A percentile compares a stretch with the other conserved stretches of the same genome.
These are phyloP conservation scores for Carterocephalus palaemon DNA, from an alignment of 2,888 invertebrate species.

Conservation along the genomic window DNA sequence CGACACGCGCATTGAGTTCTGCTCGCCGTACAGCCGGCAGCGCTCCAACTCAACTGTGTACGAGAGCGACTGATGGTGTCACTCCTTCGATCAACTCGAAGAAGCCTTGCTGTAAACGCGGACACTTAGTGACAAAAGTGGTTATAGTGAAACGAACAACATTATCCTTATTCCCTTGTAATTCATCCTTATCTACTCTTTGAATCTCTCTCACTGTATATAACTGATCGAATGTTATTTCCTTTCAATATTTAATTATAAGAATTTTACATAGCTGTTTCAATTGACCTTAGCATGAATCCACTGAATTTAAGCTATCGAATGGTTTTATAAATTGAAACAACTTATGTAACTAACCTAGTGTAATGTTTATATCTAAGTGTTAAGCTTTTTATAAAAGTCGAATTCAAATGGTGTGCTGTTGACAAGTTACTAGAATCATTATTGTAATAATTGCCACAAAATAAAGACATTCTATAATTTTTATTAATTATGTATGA, in stretches of 20 bases:
- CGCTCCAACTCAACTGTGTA: conserved; percentile 73
- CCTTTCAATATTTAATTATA: conserved; percentile 1
- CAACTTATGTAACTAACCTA: neutral
- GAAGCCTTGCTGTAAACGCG: conserved; percentile 62
- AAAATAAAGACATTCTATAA: no score
- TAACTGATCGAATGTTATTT: conserved; percentile 10
- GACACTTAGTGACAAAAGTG: conserved; percentile 39
- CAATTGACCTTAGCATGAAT: neutral
- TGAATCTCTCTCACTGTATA: conserved; percentile 16
- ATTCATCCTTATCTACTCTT: conserved; percentile 15
- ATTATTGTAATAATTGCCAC: no score
- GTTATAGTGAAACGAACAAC: conserved; percentile 34
- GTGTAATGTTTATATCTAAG: conserved; percentile 7
- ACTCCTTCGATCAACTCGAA: conserved; percentile 63
- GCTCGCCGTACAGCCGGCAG: conserved; percentile 63
- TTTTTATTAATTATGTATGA: no score
- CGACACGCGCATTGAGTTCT: conserved; percentile 71
- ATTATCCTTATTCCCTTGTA: conserved; percentile 22
- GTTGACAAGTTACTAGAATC: neutral
- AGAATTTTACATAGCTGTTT: neutral
- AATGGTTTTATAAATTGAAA: conserved; percentile 4
- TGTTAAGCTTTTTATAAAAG: conserved; percentile 8
- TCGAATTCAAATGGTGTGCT: neutral
- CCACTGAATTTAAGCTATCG: neutral
- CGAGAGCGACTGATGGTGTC: conserved; percentile 75